Evolutionary conservation across 2,888 invertebrate species (phyloP).

Genomic region (Artemia sinica): DNA sequence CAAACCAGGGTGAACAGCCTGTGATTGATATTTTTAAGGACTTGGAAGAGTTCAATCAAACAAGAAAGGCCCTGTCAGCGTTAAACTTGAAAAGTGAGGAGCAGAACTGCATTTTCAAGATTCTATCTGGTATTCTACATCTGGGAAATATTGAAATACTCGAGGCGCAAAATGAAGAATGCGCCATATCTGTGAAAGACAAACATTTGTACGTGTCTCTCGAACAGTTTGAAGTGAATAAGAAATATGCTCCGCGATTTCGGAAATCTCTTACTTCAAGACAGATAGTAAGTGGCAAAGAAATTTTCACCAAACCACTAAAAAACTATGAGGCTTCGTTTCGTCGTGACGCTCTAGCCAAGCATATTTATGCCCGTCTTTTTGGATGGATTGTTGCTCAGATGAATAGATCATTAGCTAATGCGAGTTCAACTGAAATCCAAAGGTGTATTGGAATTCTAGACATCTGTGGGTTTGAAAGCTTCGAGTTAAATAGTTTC

Average conservation of each 20-base stretch:
- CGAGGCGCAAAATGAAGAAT: constrained; percentile 42
- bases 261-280: constrained; percentile 74
- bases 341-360: constrained; percentile 76
- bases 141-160: constrained; percentile 64
- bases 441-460: constrained; percentile 84
- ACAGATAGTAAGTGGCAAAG: constrained; percentile 45
- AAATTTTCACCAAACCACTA: too few relatives aligned
- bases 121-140: constrained; percentile 74
- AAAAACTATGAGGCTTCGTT: constrained; percentile 37
- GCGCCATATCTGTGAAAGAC: constrained; percentile 46
- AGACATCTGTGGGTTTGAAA: constrained; percentile 96
- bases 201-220: constrained; percentile 46
- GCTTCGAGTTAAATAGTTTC: constrained; percentile 88
- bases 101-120: constrained; percentile 60
- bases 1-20: constrained; percentile 66
- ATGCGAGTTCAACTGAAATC: constrained; percentile 37
- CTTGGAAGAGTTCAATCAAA: constrained; percentile 58
- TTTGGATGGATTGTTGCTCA: constrained; percentile 83
- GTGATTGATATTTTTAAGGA: constrained; percentile 73
- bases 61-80: constrained; percentile 50
- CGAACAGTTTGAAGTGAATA: constrained; percentile 56
- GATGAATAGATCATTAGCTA: constrained; percentile 64
- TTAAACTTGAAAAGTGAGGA: constrained; percentile 60
- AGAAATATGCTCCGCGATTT: constrained; percentile 50
- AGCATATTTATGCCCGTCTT: constrained; percentile 76